These are phyloP conservation scores for Atherinosoma microstoma DNA, from an alignment of 2,797 vertebrate species.

Conservation along the genomic window DNA sequence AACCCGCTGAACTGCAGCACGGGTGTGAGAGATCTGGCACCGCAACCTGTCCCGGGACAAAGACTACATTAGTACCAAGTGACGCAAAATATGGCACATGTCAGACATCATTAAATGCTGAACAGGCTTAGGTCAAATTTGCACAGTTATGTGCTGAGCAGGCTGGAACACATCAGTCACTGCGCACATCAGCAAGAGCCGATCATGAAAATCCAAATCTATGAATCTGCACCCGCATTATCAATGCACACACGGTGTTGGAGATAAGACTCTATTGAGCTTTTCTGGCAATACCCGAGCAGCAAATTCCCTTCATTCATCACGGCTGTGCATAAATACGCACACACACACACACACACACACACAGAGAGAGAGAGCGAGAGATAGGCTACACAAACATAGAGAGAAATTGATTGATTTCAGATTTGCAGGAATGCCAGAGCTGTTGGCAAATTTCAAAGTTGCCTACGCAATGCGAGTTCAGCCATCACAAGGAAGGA, in stretches of 20 bases:
- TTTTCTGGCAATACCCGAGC: conserved; percentile 28
- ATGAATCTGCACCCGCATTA: conserved; percentile 29
- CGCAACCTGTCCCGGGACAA: conserved; percentile 63
- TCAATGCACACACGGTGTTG: conserved; percentile 28
- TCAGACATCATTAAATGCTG: neutral
- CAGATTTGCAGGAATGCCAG: conserved; percentile 55
- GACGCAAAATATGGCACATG: neutral
- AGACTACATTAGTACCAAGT: conserved; percentile 11
- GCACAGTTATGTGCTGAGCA: neutral
- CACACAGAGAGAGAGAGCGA: neutral
- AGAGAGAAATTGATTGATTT: conserved; percentile 28
- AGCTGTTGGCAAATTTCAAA: conserved; percentile 54
- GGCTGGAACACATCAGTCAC: conserved; percentile 5
- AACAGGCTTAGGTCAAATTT: conserved; percentile 18
- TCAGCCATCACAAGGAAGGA: conserved; percentile 25
- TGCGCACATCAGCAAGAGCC: conserved; percentile 21
- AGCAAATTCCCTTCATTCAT: conserved; percentile 27
- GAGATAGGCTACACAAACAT: neutral
- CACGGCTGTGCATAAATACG: conserved; percentile 4
- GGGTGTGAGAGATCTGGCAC: neutral
- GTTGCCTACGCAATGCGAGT: conserved; percentile 60
- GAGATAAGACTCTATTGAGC: conserved; percentile 31
- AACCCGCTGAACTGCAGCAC: conserved; percentile 20
- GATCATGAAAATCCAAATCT: conserved; percentile 30
- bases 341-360: neutral